Conservation (phyloP, 2,888 invertebrate genomes). For the Antheraea yamamai region DNA sequence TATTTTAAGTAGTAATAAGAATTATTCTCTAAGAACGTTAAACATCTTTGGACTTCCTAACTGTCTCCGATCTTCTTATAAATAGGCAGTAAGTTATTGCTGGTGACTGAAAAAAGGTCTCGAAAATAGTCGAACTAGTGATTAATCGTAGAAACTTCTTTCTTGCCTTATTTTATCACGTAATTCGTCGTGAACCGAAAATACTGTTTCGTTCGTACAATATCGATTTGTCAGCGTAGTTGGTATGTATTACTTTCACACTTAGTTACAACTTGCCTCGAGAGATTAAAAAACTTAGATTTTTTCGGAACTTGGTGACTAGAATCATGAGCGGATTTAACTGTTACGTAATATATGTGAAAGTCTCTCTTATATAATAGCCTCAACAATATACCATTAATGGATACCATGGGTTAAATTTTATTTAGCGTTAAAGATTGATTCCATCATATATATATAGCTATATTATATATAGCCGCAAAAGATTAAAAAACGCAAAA, state of each 20-base stretch:
- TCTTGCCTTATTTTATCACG: constrained; percentile 4
- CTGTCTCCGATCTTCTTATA: constrained; percentile 4
- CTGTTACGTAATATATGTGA: no score
- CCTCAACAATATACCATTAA: no score
- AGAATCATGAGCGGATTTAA: neutral
- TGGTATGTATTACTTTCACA: neutral
- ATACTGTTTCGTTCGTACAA: neutral
- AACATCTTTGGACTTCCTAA: neutral
- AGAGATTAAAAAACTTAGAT: neutral
- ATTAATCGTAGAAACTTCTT: constrained; percentile 17
- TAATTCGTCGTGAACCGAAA: neutral
- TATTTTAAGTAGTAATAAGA: no score
- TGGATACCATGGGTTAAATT: no score
- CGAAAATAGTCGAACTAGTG: constrained; percentile 19
- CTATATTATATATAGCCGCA: no score
- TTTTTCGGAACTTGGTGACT: neutral
- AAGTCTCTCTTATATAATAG: no score
- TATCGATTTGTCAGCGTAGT: constrained; percentile 1
- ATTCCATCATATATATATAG: no score
- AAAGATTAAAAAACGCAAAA: no score
- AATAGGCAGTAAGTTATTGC: constrained; percentile 10
- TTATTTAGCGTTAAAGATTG: no score
- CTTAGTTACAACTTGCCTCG: neutral
- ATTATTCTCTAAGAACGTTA: neutral
- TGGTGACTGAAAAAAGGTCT: constrained; percentile 14